Evolutionary conservation across 2,113 vertebrate species (phyloP).

Genomic region (Mirounga angustirostris): DNA sequence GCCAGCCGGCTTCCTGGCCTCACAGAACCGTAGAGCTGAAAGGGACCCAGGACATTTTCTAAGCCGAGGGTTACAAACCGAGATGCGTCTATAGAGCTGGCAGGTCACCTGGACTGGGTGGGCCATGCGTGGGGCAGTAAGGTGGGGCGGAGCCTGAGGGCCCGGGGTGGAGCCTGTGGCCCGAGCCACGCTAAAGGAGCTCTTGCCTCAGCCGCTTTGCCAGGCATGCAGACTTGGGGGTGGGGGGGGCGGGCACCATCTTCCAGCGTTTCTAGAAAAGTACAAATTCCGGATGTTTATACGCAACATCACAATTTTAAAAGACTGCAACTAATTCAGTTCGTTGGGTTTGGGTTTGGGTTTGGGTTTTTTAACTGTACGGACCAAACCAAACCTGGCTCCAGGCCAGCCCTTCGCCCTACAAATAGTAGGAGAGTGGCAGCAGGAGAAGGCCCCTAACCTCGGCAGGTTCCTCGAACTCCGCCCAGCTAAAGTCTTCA

Average conservation of each 20-base stretch:
- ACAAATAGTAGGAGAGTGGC: rapidly evolving
- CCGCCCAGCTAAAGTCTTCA: not conserved
- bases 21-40: not conserved
- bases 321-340: not conserved
- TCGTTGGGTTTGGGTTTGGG: too few species aligned
- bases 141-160: not conserved
- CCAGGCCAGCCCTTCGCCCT: not conserved
- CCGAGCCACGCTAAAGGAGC: too few species aligned
- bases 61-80: not conserved
- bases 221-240: not conserved
- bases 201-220: not conserved
- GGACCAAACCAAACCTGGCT: not conserved
- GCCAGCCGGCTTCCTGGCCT: conserved; percentile 34
- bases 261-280: not conserved
- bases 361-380: not conserved
- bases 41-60: not conserved
- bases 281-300: not conserved
- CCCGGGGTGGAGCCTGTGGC: not conserved
- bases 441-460: rapidly evolving
- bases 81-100: not conserved
- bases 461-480: not conserved
- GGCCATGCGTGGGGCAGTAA: not conserved
- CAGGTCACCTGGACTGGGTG: not conserved
- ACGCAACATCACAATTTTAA: not conserved
- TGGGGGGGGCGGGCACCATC: not conserved